A percentile compares a stretch with the other conserved stretches of the same genome.
Evolutionary conservation across 1,140 invertebrate genomes (phyloP).

Genomic region (Drosophila carrolli): DNA sequence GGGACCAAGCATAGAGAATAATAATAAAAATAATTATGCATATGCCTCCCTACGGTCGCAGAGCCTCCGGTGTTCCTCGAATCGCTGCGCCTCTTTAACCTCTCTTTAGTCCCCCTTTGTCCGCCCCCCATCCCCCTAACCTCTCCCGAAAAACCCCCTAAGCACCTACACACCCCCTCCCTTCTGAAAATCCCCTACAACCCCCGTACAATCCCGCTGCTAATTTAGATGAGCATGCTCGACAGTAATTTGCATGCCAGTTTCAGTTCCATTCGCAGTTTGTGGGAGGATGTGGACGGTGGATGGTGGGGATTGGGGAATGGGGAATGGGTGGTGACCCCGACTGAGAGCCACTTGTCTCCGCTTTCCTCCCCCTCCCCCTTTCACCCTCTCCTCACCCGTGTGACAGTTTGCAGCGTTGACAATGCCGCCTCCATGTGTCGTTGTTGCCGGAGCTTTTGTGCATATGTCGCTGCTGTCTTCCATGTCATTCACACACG

Average conservation of each 20-base stretch:
- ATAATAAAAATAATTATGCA: constrained; percentile 83
- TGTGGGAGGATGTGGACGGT: constrained; percentile 8
- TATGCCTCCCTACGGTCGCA: constrained; percentile 66
- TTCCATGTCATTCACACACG: constrained; percentile 76
- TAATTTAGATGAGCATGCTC: constrained; percentile 82
- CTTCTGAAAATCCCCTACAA: background rate
- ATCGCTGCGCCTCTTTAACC: constrained; percentile 14
- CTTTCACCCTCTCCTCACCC: background rate
- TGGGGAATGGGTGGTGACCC: constrained; percentile 36
- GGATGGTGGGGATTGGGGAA: background rate
- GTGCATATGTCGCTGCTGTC: constrained; percentile 50
- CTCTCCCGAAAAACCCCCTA: background rate
- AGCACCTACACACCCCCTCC: background rate
- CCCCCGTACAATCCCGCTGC: constrained; percentile 33
- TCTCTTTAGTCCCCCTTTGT: background rate
- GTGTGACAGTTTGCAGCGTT: constrained; percentile 54
- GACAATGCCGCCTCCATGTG: constrained; percentile 77
- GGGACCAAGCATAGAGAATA: constrained; percentile 60
- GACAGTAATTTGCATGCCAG: constrained; percentile 81
- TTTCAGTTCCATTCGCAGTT: constrained; percentile 67
- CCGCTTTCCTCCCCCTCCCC: constrained; percentile 7
- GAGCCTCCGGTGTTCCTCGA: constrained; percentile 25
- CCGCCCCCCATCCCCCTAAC: background rate
- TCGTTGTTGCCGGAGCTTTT: constrained; percentile 57
- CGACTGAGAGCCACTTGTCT: constrained; percentile 52